Conservation (phyloP, 2,113 vertebrate genomes). For the Pollimyrus isidori region DNA sequence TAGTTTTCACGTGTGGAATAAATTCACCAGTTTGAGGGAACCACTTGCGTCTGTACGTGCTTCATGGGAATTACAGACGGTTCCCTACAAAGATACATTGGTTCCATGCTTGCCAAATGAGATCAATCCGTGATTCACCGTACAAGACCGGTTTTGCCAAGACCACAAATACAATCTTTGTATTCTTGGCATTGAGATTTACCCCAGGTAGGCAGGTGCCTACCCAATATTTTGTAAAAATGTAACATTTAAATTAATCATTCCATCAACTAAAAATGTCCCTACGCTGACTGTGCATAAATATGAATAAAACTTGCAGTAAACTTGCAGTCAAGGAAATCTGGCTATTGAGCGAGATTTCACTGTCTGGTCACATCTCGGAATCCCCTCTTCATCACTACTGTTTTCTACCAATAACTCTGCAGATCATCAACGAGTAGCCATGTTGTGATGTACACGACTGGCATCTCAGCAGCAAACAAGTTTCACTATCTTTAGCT, state of each 20-base stretch:
- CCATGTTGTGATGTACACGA: background rate
- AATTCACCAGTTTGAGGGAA: too few species aligned
- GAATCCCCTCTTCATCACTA: too few species aligned
- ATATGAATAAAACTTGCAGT: too few species aligned
- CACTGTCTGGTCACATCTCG: background rate
- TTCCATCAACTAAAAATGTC: background rate
- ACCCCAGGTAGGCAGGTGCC: background rate
- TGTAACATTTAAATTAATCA: background rate
- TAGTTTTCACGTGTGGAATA: too few species aligned
- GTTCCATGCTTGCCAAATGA: too few species aligned
- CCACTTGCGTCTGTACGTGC: too few species aligned
- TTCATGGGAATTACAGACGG: too few species aligned
- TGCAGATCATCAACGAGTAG: background rate
- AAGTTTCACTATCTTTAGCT: background rate
- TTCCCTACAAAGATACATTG: too few species aligned
- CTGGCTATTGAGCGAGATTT: background rate
- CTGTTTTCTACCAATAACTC: background rate
- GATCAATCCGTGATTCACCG: too few species aligned
- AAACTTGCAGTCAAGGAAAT: background rate
- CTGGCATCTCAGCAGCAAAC: background rate
- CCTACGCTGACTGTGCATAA: background rate
- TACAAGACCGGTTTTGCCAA: too few species aligned
- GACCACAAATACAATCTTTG: too few species aligned
- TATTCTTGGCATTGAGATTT: too few species aligned
- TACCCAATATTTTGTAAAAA: background rate